These are phyloP conservation scores for Crocidura indochinensis DNA, from an alignment of 2,797 vertebrate species.

Conservation along the genomic window DNA sequence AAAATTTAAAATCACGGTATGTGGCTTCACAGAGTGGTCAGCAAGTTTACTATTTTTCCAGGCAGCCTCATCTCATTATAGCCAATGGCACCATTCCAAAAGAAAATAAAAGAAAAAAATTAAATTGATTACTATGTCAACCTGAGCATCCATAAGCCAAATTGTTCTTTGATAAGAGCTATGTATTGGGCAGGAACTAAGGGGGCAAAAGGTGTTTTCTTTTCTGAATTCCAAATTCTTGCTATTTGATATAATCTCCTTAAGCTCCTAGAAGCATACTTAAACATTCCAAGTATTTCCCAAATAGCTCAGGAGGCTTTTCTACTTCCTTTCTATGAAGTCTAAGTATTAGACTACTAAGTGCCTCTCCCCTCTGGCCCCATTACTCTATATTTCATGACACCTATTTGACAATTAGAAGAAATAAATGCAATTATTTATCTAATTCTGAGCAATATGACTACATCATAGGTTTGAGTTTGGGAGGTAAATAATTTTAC, in stretches of 20 bases:
- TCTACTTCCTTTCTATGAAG: slow-evolving; percentile 22
- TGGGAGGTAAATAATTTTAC: slow-evolving; percentile 9
- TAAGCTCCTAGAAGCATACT: background rate
- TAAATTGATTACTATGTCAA: slow-evolving; percentile 69
- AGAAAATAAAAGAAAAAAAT: slow-evolving; percentile 65
- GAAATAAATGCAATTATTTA: background rate
- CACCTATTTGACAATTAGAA: background rate
- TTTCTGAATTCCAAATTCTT: slow-evolving; percentile 60
- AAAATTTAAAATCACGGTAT: slow-evolving; percentile 77
- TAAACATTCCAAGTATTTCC: slow-evolving; percentile 30
- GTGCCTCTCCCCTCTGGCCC: accelerated
- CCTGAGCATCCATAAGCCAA: slow-evolving; percentile 46
- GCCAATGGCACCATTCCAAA: slow-evolving; percentile 68
- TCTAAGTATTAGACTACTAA: background rate
- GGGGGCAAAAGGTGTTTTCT: background rate
- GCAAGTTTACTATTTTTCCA: slow-evolving; percentile 72
- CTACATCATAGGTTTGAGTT: background rate
- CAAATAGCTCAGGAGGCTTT: slow-evolving; percentile 25
- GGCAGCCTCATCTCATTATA: slow-evolving; percentile 69
- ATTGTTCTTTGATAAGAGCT: slow-evolving; percentile 56
- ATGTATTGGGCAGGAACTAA: slow-evolving; percentile 51
- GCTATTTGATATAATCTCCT: slow-evolving; percentile 13
- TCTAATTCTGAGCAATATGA: background rate
- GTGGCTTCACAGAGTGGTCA: slow-evolving; percentile 72
- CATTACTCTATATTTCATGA: slow-evolving; percentile 27